phyloP scores from a whole-genome alignment of 2,113 vertebrate species.

The Tiliqua scincoides region DNA sequence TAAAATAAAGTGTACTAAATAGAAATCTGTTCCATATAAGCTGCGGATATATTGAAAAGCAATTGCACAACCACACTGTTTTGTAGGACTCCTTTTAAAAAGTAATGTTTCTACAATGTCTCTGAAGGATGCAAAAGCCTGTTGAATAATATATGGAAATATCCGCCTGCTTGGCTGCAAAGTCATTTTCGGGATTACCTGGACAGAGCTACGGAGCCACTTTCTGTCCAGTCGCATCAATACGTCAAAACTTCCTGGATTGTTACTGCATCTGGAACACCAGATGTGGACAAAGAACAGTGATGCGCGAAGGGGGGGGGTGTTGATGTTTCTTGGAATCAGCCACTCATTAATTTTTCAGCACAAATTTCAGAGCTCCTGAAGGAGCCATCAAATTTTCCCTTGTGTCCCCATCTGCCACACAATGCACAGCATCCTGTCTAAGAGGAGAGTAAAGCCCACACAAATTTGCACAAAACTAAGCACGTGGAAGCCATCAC shows the following conservation, averaged over 20 bases:
- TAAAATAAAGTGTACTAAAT: too few relatives aligned
- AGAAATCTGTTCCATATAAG: not conserved
- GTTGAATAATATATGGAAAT: not conserved
- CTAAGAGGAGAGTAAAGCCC: not conserved
- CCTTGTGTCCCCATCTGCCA: not conserved
- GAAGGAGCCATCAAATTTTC: constrained; percentile 36
- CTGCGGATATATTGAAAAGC: not conserved
- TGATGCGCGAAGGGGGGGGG: not conserved
- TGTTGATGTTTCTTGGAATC: constrained; percentile 36
- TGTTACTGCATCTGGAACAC: not conserved
- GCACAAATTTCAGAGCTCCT: not conserved
- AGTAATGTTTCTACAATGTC: constrained; percentile 36
- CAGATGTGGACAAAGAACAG: not conserved
- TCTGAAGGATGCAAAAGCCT: constrained; percentile 33
- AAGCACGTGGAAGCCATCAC: not conserved
- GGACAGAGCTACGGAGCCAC: not conserved
- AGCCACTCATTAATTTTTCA: constrained; percentile 44
- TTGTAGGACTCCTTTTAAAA: constrained; percentile 21
- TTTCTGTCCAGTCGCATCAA: constrained; percentile 29
- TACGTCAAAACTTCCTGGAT: not conserved
- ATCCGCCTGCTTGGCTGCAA: constrained; percentile 1
- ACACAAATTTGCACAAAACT: not conserved
- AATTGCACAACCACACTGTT: not conserved
- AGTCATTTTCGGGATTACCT: constrained; percentile 36
- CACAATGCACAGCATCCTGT: not conserved